Conservation (phyloP, 2,113 vertebrate species). For the Mirounga angustirostris region DNA sequence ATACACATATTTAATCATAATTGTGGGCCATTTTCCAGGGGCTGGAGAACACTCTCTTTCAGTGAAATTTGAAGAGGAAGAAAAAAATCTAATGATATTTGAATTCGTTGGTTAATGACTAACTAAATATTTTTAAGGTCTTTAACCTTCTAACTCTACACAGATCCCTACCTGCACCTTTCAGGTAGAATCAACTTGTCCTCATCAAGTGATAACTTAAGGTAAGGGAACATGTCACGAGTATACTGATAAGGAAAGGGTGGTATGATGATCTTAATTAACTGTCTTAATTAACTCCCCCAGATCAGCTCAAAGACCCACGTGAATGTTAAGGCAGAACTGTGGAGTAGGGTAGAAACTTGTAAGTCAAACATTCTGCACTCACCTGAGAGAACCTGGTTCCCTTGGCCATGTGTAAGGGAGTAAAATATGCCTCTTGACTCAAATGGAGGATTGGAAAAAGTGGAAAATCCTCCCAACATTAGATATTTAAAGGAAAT, state of each 20-base stretch:
- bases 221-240: not conserved
- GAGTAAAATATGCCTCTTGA: not conserved
- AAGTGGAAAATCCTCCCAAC: not conserved
- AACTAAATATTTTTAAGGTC: not conserved
- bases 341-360: accelerated
- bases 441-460: not conserved
- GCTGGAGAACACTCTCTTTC: not conserved
- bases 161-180: not conserved
- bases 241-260: not conserved
- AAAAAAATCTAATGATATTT: not conserved
- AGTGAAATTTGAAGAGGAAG: not conserved
- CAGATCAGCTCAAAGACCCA: accelerated
- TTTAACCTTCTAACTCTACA: not conserved
- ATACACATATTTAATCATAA: too few species aligned
- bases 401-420: accelerated
- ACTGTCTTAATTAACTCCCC: not conserved
- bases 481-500: not conserved
- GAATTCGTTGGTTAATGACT: not conserved
- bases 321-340: not conserved
- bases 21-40: not conserved
- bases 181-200: not conserved
- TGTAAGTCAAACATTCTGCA: too few species aligned
- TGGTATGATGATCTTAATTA: not conserved
- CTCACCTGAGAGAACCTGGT: not conserved
- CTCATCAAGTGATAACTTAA: not conserved